Percentiles rank a stretch among this genome's conserved stretches.
These are phyloP conservation scores for Tautogolabrus adspersus DNA, from an alignment of 2,113 vertebrate species.

Conservation along the genomic window DNA sequence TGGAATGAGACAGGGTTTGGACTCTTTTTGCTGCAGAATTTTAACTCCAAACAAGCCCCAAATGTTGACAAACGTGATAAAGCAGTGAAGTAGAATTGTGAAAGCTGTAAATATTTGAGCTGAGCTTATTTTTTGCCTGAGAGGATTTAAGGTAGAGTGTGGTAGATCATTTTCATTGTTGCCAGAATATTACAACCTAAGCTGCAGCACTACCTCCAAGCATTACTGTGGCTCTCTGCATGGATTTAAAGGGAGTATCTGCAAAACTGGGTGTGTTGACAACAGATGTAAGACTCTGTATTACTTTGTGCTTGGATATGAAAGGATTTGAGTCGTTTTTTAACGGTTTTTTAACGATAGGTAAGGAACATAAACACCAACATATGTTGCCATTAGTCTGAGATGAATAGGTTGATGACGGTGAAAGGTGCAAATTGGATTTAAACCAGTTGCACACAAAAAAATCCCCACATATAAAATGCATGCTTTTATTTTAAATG, in stretches of 20 bases:
- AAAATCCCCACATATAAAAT: neutral
- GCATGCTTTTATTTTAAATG: neutral
- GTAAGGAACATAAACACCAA: neutral
- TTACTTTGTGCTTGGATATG: conserved; percentile 18
- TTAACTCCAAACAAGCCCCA: neutral
- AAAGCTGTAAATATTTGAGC: conserved; percentile 47
- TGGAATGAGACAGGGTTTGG: conserved; percentile 5
- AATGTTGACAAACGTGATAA: conserved; percentile 13
- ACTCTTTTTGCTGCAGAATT: neutral
- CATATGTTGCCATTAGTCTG: neutral
- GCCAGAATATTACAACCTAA: conserved; percentile 39
- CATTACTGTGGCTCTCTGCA: conserved; percentile 40
- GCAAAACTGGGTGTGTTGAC: conserved; percentile 42
- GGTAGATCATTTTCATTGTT: conserved; percentile 47
- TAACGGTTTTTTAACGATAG: conserved; percentile 4
- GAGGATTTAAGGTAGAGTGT: conserved; percentile 36
- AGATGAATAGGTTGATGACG: neutral
- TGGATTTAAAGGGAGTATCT: conserved; percentile 40
- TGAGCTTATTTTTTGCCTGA: conserved; percentile 30
- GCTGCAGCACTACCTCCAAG: conserved; percentile 31
- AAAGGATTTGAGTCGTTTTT: conserved; percentile 9
- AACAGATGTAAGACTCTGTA: conserved; percentile 30
- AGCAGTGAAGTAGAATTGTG: conserved; percentile 15
- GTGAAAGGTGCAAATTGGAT: neutral
- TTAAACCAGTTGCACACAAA: neutral